Conservation (phyloP, 2,888 invertebrate genomes). For the Lampropteryx suffumata region DNA sequence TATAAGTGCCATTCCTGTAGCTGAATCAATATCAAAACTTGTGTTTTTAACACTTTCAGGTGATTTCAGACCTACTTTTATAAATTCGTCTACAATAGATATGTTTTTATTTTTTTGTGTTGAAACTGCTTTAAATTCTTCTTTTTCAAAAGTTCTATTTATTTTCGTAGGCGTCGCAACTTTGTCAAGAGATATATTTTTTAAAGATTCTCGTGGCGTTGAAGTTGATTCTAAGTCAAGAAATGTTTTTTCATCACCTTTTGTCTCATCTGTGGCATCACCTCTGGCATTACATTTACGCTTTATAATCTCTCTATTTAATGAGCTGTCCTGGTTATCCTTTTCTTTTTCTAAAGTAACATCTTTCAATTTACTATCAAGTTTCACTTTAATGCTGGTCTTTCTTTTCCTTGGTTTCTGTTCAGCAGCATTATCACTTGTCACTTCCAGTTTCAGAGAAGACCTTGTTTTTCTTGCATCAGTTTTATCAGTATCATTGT, state of each 20-base stretch:
- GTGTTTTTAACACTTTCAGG: slow-evolving; percentile 3
- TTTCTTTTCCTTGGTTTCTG: slow-evolving; percentile 18
- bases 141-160: slow-evolving; percentile 13
- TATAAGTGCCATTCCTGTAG: neutral
- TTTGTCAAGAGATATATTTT: slow-evolving; percentile 31
- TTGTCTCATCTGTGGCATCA: too few relatives aligned
- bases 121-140: neutral
- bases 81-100: neutral
- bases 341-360: neutral
- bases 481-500: slow-evolving; percentile 16
- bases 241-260: slow-evolving; percentile 4
- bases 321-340: neutral
- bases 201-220: slow-evolving; percentile 23
- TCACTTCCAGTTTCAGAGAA: slow-evolving; percentile 11
- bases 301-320: slow-evolving; percentile 6
- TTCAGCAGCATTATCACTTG: neutral
- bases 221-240: slow-evolving; percentile 18
- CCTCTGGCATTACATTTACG: slow-evolving; percentile 14
- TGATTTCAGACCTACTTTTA: slow-evolving; percentile 1
- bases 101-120: neutral
- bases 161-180: slow-evolving; percentile 9
- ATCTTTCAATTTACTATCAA: neutral
- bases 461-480: slow-evolving; percentile 26
- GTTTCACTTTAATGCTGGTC: slow-evolving; percentile 15
- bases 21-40: slow-evolving; percentile 17